Evolutionary conservation across 2,888 invertebrate species (phyloP).

Genomic region (Agonopterix heracliana): DNA sequence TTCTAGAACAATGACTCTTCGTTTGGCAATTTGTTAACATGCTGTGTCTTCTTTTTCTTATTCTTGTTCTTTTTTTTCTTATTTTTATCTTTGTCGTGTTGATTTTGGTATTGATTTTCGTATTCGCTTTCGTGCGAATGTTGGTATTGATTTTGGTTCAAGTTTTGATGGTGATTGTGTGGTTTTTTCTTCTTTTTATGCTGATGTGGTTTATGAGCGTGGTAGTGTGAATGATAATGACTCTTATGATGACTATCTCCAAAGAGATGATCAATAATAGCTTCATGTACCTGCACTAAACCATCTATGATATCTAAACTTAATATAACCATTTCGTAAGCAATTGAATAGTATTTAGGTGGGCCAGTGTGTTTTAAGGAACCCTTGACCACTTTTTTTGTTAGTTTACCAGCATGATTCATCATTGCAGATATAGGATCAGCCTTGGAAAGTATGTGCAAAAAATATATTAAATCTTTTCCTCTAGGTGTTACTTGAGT

Average conservation of each 20-base stretch:
- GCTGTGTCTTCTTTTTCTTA: no score
- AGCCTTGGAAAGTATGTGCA: constrained; percentile 32
- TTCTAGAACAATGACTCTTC: no score
- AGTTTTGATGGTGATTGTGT: not conserved
- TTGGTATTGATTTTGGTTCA: no score
- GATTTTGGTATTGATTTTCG: not conserved
- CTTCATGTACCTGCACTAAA: constrained; percentile 39
- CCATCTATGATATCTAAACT: constrained; percentile 53
- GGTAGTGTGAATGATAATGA: constrained; percentile 1
- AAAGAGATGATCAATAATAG: constrained; percentile 30
- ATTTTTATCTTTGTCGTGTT: no score
- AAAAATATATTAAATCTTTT: constrained; percentile 31
- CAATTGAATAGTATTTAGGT: constrained; percentile 46
- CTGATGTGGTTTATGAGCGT: not conserved
- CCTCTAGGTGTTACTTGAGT: no score
- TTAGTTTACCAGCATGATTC: constrained; percentile 32
- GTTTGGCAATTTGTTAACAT: no score
- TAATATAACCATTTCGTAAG: constrained; percentile 48
- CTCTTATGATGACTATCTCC: constrained; percentile 9
- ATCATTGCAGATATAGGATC: constrained; percentile 31
- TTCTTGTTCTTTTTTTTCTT: no score
- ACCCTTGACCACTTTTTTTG: constrained; percentile 37
- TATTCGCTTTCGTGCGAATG: not conserved
- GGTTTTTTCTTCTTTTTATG: constrained; percentile 16
- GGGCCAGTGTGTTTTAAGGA: constrained; percentile 37